Conservation (phyloP, 2,797 vertebrate genomes). For the Aphelocoma californica region DNA sequence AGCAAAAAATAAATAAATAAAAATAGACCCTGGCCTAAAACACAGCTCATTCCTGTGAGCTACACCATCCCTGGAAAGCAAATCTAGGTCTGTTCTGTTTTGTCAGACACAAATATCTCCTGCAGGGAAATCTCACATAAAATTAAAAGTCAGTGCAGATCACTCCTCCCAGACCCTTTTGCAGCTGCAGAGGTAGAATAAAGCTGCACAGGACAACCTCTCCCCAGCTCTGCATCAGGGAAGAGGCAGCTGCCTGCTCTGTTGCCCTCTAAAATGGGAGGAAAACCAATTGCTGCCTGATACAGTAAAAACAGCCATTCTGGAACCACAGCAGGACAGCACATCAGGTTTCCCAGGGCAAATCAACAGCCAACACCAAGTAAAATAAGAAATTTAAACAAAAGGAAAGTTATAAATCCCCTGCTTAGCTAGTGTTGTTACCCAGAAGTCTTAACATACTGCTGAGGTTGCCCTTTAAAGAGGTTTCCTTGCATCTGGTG, state of each 20-base stretch:
- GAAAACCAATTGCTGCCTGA: background rate
- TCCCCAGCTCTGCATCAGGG: background rate
- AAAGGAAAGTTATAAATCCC: background rate
- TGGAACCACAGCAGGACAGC: background rate
- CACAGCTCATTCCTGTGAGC: background rate
- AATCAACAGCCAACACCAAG: background rate
- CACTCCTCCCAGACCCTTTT: background rate
- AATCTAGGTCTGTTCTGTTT: background rate
- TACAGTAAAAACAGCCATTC: background rate
- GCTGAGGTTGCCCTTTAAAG: background rate
- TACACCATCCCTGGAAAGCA: constrained; percentile 16
- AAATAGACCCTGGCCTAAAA: background rate
- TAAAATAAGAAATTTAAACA: background rate
- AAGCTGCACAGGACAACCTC: background rate
- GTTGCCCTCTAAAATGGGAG: background rate
- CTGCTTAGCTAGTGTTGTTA: background rate
- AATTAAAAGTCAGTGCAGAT: background rate
- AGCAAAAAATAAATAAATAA: background rate
- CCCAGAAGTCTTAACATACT: background rate
- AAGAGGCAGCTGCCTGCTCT: background rate
- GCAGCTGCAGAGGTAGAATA: background rate
- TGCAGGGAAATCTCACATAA: background rate
- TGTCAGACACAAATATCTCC: background rate
- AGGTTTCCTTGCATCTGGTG: background rate
- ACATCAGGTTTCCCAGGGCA: background rate